Percentiles rank a stretch among this genome's conserved stretches.
phyloP scores from a whole-genome alignment of 2,888 invertebrate species.

The Balanococcus diminutus region DNA sequence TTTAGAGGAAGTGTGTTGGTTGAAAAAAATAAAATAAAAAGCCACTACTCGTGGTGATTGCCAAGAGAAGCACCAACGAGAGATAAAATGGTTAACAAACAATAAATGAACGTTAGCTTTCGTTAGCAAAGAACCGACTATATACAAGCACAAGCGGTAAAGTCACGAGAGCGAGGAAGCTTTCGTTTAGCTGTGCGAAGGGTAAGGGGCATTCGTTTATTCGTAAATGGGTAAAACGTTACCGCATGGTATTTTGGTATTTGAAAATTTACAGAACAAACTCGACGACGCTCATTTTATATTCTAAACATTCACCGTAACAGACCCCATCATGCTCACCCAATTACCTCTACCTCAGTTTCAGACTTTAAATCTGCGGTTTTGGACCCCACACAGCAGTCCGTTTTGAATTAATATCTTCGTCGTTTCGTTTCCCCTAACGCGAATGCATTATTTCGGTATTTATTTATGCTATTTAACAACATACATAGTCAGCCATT shows the following conservation, averaged over 20 bases:
- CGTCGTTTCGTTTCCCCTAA: conserved; percentile 30
- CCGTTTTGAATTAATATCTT: conserved; percentile 52
- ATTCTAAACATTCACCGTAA: conserved; percentile 54
- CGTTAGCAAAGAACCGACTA: conserved; percentile 4
- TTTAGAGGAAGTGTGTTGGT: background rate
- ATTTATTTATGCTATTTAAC: conserved; percentile 52
- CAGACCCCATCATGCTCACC: conserved; percentile 54
- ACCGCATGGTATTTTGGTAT: conserved; percentile 49
- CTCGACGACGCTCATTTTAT: conserved; percentile 48
- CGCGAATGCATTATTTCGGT: conserved; percentile 36
- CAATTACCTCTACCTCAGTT: conserved; percentile 50
- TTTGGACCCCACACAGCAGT: conserved; percentile 38
- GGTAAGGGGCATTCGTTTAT: conserved; percentile 14
- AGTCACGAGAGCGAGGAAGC: conserved; percentile 14
- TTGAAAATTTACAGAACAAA: conserved; percentile 49
- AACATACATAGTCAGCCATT: conserved; percentile 23
- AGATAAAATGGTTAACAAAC: conserved; percentile 53
- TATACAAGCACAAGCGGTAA: background rate
- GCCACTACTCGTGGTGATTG: conserved; percentile 30
- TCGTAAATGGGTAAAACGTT: conserved; percentile 48
- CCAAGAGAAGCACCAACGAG: conserved; percentile 21
- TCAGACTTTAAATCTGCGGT: conserved; percentile 53
- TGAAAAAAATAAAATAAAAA: background rate
- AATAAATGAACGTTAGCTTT: conserved; percentile 46
- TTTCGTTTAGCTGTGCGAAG: background rate